A percentile compares a stretch with the other conserved stretches of the same genome.
Conservation (phyloP, 1,140 invertebrate species). For the Zophobas morio region DNA sequence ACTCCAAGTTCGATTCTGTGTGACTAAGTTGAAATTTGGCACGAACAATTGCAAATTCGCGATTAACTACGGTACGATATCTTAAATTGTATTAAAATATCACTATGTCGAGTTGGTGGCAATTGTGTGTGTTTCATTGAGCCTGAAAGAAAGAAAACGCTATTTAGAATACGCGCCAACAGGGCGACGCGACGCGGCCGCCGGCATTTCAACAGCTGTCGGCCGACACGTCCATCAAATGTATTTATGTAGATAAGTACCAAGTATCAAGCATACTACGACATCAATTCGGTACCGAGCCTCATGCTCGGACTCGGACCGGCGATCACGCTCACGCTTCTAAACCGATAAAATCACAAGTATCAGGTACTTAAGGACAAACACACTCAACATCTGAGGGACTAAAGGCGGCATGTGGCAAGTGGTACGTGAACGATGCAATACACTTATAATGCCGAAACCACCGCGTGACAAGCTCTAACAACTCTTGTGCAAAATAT, state of each 20-base stretch:
- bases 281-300: constrained; percentile 39
- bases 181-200: constrained; percentile 18
- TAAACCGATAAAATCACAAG: constrained; percentile 34
- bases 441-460: background rate
- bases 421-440: constrained; percentile 34
- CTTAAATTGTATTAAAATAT: constrained; percentile 59
- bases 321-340: constrained; percentile 18
- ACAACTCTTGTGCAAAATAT: constrained; percentile 7
- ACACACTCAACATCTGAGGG: constrained; percentile 39
- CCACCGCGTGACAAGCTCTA: constrained; percentile 7
- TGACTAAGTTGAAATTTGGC: constrained; percentile 59
- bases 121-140: constrained; percentile 66
- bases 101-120: constrained; percentile 61
- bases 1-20: constrained; percentile 41
- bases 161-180: constrained; percentile 39
- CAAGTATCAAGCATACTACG: constrained; percentile 19
- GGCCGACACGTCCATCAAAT: constrained; percentile 31
- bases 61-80: constrained; percentile 54
- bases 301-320: constrained; percentile 34
- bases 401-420: constrained; percentile 37
- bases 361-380: constrained; percentile 24
- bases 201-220: constrained; percentile 32
- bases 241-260: background rate
- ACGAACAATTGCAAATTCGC: constrained; percentile 58
- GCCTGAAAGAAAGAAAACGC: constrained; percentile 65